Evolutionary conservation across 1,140 invertebrate genomes (phyloP).

Genomic region (Alviniconcha marisindica): DNA sequence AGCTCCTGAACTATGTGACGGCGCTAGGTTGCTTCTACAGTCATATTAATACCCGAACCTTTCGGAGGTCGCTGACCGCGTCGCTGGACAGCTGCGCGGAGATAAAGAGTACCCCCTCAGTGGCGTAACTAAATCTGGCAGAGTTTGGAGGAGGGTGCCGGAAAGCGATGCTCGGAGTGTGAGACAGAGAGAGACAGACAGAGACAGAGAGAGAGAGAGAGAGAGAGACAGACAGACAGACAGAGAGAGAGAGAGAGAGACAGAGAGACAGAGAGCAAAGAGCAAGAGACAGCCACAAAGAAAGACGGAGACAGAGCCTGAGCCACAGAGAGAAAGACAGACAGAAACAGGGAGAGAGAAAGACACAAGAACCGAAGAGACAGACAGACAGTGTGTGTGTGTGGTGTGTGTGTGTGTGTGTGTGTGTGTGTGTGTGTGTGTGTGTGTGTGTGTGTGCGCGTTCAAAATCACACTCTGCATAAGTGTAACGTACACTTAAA

Average conservation of each 20-base stretch:
- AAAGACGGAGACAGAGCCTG: neutral
- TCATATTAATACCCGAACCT: too few relatives aligned
- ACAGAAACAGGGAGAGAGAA: neutral
- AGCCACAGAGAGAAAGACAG: neutral
- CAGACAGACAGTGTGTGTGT: neutral
- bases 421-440: slow-evolving; percentile 4
- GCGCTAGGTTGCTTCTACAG: too few relatives aligned
- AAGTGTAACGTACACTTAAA: neutral
- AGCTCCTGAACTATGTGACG: too few relatives aligned
- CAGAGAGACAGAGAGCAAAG: too few relatives aligned
- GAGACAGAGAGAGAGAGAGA: neutral
- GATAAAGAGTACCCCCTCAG: too few relatives aligned
- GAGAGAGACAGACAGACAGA: neutral
- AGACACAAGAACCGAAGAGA: neutral
- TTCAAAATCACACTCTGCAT: neutral
- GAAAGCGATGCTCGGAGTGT: too few relatives aligned
- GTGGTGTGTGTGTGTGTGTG: neutral
- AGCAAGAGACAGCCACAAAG: neutral
- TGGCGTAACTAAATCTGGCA: too few relatives aligned
- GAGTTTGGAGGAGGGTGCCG: too few relatives aligned
- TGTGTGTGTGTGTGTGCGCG: neutral
- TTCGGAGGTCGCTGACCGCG: too few relatives aligned
- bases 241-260: neutral
- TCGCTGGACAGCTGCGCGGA: too few relatives aligned
- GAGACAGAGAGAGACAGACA: too few relatives aligned